Percentiles rank a stretch among this genome's conserved stretches.
phyloP scores from a whole-genome alignment of 2,113 vertebrate genomes.

The Platycercus adscitus region DNA sequence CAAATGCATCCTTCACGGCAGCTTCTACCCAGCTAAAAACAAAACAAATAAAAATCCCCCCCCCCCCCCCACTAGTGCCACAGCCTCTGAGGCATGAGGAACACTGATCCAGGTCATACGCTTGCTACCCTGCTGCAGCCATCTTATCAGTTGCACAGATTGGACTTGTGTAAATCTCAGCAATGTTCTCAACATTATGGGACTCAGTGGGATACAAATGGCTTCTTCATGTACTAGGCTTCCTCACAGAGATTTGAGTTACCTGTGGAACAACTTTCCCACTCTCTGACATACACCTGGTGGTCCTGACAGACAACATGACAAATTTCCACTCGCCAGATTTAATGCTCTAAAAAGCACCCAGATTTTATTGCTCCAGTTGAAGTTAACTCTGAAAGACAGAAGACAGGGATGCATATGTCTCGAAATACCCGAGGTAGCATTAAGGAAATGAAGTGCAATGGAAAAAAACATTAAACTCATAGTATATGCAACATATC shows the following conservation, averaged over 20 bases:
- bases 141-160: slow-evolving; percentile 27
- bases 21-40: slow-evolving; percentile 37
- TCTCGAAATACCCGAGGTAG: slow-evolving; percentile 32
- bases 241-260: slow-evolving; percentile 74
- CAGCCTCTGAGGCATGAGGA: slow-evolving; percentile 45
- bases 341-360: slow-evolving; percentile 92
- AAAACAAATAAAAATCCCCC: not conserved
- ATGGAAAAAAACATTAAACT: slow-evolving; percentile 53
- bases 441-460: slow-evolving; percentile 64
- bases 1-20: slow-evolving; percentile 46
- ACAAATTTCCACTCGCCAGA: slow-evolving; percentile 77
- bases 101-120: slow-evolving; percentile 31
- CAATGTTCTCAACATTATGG: slow-evolving; percentile 14
- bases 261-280: slow-evolving; percentile 76
- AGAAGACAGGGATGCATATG: slow-evolving; percentile 62
- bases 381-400: slow-evolving; percentile 89
- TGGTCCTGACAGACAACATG: slow-evolving; percentile 73
- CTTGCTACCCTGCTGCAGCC: not conserved
- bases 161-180: slow-evolving; percentile 74
- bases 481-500: slow-evolving; percentile 49
- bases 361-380: slow-evolving; percentile 75
- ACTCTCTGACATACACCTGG: slow-evolving; percentile 80
- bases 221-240: slow-evolving; percentile 82
- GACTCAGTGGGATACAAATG: slow-evolving; percentile 89
- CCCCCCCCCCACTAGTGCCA: not conserved